Conservation (phyloP, 2,888 invertebrate species). For the Tinea pellionella region DNA sequence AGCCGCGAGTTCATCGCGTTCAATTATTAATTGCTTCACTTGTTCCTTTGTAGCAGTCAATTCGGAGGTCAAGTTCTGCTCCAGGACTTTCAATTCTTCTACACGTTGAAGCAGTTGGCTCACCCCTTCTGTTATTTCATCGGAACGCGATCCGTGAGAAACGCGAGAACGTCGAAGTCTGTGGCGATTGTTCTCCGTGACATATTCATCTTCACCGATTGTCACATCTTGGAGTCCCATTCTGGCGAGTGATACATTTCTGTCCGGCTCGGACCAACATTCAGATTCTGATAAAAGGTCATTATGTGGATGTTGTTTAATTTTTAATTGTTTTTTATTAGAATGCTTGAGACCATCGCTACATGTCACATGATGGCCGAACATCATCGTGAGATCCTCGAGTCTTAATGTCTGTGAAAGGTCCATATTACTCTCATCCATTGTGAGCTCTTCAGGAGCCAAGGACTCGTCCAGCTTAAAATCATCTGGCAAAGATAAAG, state of each 20-base stretch:
- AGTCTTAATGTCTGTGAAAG: conserved; percentile 53
- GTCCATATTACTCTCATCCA: conserved; percentile 57
- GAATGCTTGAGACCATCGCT: conserved; percentile 32
- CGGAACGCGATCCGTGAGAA: conserved; percentile 51
- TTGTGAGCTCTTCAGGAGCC: conserved; percentile 52
- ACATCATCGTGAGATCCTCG: conserved; percentile 59
- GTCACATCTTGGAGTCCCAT: conserved; percentile 72
- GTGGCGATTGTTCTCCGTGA: conserved; percentile 42
- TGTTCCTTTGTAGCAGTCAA: conserved; percentile 40
- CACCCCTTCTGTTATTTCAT: conserved; percentile 61
- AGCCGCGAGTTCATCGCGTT: conserved; percentile 38
- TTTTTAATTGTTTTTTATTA: conserved; percentile 26
- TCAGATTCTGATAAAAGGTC: conserved; percentile 76
- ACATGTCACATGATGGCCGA: conserved; percentile 53
- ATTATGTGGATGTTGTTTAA: conserved; percentile 29
- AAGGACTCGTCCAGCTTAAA: conserved; percentile 58
- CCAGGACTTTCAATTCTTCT: conserved; percentile 41
- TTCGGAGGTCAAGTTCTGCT: conserved; percentile 54
- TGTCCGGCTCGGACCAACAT: conserved; percentile 89
- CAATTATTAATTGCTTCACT: conserved; percentile 36
- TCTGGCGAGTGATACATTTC: conserved; percentile 82
- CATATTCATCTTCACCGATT: conserved; percentile 32
- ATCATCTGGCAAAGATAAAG: conserved; percentile 57
- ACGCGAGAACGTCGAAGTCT: conserved; percentile 51
- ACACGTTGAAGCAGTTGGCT: conserved; percentile 45